These are phyloP conservation scores for Hyppa rectilinea DNA, from an alignment of 2,888 invertebrate genomes.

Conservation along the genomic window DNA sequence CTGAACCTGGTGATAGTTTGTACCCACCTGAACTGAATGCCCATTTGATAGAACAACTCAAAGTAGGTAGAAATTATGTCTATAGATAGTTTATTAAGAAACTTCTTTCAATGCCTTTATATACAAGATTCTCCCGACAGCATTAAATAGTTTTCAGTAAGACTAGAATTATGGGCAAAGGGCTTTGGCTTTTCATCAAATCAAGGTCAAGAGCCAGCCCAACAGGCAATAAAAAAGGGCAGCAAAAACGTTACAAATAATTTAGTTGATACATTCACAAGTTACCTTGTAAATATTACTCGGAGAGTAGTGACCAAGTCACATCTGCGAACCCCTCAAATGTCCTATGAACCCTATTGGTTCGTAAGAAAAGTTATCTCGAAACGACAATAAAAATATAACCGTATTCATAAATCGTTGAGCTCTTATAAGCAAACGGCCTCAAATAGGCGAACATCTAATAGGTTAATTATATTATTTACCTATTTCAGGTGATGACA, in stretches of 20 bases:
- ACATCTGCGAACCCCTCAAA: too few relatives aligned
- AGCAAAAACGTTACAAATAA: too few relatives aligned
- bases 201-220: background rate
- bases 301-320: background rate
- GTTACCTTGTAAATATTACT: background rate
- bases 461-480: background rate
- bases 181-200: background rate
- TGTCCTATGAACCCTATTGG: too few relatives aligned
- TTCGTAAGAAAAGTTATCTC: too few relatives aligned
- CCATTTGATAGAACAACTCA: conserved; percentile 91
- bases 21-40: conserved; percentile 92
- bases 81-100: background rate
- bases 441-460: too few relatives aligned
- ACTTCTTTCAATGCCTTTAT: too few relatives aligned
- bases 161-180: background rate
- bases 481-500: conserved; percentile 85
- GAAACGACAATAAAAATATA: too few relatives aligned
- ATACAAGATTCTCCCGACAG: background rate
- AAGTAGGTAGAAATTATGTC: conserved; percentile 78
- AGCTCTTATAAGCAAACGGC: too few relatives aligned
- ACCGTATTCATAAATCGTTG: too few relatives aligned
- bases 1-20: conserved; percentile 85
- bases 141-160: background rate
- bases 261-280: background rate
- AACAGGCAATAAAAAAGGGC: background rate